A percentile compares a stretch with the other conserved stretches of the same genome.
Evolutionary conservation across 2,888 invertebrate genomes (phyloP).

Genomic region (Pseudanteris insignis): DNA sequence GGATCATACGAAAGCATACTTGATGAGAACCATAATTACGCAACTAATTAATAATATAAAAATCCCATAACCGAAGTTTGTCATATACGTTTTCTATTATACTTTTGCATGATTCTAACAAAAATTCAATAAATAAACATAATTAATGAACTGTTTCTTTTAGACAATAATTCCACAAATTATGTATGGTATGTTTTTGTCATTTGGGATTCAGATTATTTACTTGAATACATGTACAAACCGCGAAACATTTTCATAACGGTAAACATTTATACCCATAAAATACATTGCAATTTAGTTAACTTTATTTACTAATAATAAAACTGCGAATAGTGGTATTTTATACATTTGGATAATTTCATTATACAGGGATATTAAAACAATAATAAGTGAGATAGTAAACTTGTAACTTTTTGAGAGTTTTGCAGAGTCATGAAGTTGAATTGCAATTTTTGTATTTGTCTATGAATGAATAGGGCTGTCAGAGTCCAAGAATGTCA

Average conservation of each 20-base stretch:
- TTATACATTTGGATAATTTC: constrained; percentile 14
- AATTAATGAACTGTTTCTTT: too few relatives aligned
- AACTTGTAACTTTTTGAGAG: constrained; percentile 10
- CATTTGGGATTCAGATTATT: constrained; percentile 12
- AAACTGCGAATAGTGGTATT: constrained; percentile 13
- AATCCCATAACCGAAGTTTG: too few relatives aligned
- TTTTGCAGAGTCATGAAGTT: constrained; percentile 4
- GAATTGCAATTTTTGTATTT: too few relatives aligned
- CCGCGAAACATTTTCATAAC: constrained; percentile 8
- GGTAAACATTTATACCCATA: constrained; percentile 7
- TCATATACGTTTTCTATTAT: too few relatives aligned
- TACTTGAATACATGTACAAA: constrained; percentile 45
- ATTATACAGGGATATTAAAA: constrained; percentile 21
- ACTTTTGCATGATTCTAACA: too few relatives aligned
- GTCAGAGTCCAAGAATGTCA: constrained; percentile 2
- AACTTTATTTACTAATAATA: constrained; percentile 10
- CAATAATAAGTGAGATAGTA: constrained; percentile 14
- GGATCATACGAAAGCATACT: too few relatives aligned
- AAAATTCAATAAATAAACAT: too few relatives aligned
- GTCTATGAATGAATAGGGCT: constrained; percentile 1
- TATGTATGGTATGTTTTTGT: constrained; percentile 14
- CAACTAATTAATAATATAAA: too few relatives aligned
- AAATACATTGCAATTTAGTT: constrained; percentile 11
- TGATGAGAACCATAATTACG: too few relatives aligned
- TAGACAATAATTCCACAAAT: neutral